Evolutionary conservation across 2,888 invertebrate species (phyloP).

Genomic region (Caenorhabditis uteleia): DNA sequence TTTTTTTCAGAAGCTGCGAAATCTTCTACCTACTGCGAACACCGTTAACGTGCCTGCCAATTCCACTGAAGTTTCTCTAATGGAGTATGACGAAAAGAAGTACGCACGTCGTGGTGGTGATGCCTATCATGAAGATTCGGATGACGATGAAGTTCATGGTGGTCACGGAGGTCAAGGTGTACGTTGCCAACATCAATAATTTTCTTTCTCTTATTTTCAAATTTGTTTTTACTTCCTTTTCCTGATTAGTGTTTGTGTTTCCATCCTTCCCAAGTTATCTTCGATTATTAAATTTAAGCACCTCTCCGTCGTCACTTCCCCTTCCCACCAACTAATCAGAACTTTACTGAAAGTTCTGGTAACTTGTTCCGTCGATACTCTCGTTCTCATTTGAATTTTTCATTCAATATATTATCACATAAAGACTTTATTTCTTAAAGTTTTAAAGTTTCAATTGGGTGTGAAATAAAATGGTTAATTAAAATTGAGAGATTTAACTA

Average conservation of each 20-base stretch:
- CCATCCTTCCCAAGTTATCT: too few relatives aligned
- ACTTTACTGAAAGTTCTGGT: too few relatives aligned
- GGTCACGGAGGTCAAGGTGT: slow-evolving; percentile 54
- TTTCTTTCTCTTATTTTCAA: background rate
- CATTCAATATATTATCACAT: too few relatives aligned
- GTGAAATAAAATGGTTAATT: too few relatives aligned
- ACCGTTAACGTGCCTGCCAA: slow-evolving; percentile 77
- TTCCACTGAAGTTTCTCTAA: slow-evolving; percentile 81
- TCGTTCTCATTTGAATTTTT: too few relatives aligned
- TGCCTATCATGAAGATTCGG: slow-evolving; percentile 77
- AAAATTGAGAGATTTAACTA: slow-evolving; percentile 17
- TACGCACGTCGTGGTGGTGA: slow-evolving; percentile 72
- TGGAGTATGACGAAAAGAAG: slow-evolving; percentile 64
- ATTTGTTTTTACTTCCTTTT: slow-evolving; percentile 9
- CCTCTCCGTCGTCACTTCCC: too few relatives aligned
- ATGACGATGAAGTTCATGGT: slow-evolving; percentile 72
- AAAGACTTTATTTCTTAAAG: too few relatives aligned
- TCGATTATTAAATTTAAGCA: too few relatives aligned
- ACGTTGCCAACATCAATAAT: slow-evolving; percentile 39
- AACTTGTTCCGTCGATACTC: too few relatives aligned
- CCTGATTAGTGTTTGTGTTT: too few relatives aligned
- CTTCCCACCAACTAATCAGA: too few relatives aligned
- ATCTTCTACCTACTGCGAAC: slow-evolving; percentile 79
- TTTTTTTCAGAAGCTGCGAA: slow-evolving; percentile 77
- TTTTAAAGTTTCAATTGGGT: too few relatives aligned